A percentile compares a stretch with the other conserved stretches of the same genome.
Evolutionary conservation across 1,140 invertebrate genomes (phyloP).

Genomic region (Arctopsyche grandis): DNA sequence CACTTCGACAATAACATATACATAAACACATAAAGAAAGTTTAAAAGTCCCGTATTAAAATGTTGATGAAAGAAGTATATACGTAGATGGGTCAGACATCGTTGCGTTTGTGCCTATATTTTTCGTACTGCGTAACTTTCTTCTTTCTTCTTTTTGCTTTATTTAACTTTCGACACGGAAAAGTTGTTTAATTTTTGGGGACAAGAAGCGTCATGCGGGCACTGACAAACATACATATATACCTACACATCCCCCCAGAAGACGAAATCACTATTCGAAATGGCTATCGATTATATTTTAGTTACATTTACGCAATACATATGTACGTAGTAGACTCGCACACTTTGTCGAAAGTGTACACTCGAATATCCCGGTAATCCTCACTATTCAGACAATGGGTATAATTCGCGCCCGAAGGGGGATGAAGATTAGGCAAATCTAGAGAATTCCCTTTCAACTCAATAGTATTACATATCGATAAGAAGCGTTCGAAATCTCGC

Average conservation of each 20-base stretch:
- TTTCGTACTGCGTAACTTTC: conserved; percentile 22
- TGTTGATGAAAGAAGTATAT: too few species aligned
- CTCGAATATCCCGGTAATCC: background rate
- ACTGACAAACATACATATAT: background rate
- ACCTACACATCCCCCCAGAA: background rate
- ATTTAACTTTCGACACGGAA: conserved; percentile 24
- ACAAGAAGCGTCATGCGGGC: conserved; percentile 41
- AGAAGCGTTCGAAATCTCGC: background rate
- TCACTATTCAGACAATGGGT: conserved; percentile 8
- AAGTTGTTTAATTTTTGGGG: conserved; percentile 50
- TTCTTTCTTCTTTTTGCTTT: conserved; percentile 28
- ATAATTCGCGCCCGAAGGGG: conserved; percentile 24
- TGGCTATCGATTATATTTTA: background rate
- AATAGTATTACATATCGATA: conserved; percentile 23
- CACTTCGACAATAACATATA: too few species aligned
- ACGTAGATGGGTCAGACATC: too few species aligned
- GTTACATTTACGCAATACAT: too few species aligned
- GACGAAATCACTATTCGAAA: background rate
- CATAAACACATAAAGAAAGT: too few species aligned
- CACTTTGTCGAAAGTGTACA: background rate
- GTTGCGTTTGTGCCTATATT: too few species aligned
- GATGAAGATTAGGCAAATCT: conserved; percentile 12
- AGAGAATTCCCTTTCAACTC: background rate
- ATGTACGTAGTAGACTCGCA: too few species aligned
- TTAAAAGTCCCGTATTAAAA: too few species aligned